Evolutionary conservation across 2,113 vertebrate species (phyloP).

Genomic region (Seriola quinqueradiata): DNA sequence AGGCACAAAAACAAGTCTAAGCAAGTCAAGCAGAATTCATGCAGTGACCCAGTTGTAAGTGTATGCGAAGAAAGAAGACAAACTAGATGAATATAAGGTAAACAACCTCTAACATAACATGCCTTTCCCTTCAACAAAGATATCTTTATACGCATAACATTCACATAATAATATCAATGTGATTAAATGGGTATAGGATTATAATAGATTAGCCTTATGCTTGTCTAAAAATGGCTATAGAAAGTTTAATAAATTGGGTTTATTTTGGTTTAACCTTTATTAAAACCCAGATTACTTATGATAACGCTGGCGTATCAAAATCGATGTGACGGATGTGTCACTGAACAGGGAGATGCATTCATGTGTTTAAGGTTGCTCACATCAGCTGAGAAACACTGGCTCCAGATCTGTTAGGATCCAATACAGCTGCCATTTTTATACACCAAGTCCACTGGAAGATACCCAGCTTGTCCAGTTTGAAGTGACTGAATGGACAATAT

Average conservation of each 20-base stretch:
- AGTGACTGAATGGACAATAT: not conserved
- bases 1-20: not conserved
- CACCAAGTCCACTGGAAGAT: not conserved
- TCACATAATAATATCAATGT: not conserved
- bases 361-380: too few species aligned
- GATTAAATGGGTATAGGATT: not conserved
- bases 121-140: not conserved
- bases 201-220: not conserved
- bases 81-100: not conserved
- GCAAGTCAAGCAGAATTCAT: not conserved
- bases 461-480: not conserved
- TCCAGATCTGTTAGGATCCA: not conserved
- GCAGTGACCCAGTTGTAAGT: not conserved
- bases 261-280: not conserved
- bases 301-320: not conserved
- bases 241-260: not conserved
- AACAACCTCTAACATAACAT: not conserved
- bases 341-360: too few species aligned
- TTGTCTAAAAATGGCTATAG: not conserved
- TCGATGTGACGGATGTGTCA: not conserved
- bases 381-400: not conserved
- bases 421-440: conserved; percentile 1
- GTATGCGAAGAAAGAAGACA: not conserved
- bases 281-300: not conserved
- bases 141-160: not conserved